phyloP scores from a whole-genome alignment of 2,113 vertebrate species.

The Malurus alboscapulatus region DNA sequence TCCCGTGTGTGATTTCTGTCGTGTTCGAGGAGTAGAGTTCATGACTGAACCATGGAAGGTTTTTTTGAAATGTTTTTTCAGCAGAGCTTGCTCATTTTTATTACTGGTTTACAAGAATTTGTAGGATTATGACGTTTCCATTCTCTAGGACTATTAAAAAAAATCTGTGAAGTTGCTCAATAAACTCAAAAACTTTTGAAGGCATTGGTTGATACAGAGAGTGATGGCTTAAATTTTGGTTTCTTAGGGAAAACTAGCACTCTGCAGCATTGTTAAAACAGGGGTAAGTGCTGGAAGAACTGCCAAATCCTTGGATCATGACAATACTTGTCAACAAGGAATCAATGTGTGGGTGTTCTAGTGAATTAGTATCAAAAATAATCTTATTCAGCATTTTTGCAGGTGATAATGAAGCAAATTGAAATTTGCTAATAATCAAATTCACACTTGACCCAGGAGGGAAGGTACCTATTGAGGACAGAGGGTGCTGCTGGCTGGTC shows the following conservation, averaged over 20 bases:
- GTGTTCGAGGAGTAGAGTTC: background rate
- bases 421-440: background rate
- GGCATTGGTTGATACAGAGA: background rate
- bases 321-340: background rate
- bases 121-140: background rate
- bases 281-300: background rate
- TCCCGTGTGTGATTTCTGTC: background rate
- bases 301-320: background rate
- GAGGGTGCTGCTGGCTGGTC: background rate
- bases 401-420: background rate
- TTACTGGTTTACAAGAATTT: background rate
- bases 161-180: background rate
- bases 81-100: background rate
- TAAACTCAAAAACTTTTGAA: background rate
- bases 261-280: background rate
- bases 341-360: background rate
- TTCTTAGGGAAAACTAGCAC: background rate
- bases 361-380: background rate
- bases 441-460: background rate
- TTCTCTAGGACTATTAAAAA: background rate
- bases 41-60: background rate
- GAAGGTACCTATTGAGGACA: fast-evolving
- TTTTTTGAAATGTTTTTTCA: background rate
- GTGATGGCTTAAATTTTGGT: background rate
- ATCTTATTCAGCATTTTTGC: background rate